Percentiles rank a stretch among this genome's conserved stretches.
Conservation (phyloP, 2,888 invertebrate species). For the Miltochrista miniata region DNA sequence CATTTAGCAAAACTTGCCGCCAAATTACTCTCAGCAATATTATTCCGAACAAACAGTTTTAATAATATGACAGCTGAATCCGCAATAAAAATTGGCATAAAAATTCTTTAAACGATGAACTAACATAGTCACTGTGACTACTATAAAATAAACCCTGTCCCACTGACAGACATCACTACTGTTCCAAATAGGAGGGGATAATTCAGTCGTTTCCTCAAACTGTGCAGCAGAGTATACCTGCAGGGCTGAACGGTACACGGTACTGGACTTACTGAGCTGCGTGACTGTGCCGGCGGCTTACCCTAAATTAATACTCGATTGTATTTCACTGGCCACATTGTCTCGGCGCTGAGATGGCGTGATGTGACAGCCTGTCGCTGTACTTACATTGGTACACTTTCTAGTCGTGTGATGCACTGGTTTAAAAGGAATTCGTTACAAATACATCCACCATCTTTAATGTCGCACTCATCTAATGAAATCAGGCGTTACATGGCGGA, state of each 20-base stretch:
- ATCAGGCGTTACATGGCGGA: too few relatives aligned
- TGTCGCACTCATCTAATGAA: constrained; percentile 27
- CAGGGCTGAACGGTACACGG: constrained; percentile 64
- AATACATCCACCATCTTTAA: constrained; percentile 34
- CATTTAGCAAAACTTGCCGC: too few relatives aligned
- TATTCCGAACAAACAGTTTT: too few relatives aligned
- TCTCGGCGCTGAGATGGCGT: constrained; percentile 55
- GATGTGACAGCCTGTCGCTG: constrained; percentile 53
- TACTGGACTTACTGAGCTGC: constrained; percentile 57
- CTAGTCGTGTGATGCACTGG: constrained; percentile 56
- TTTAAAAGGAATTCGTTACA: constrained; percentile 51
- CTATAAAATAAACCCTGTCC: constrained; percentile 32
- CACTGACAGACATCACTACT: constrained; percentile 57
- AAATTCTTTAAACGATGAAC: too few relatives aligned
- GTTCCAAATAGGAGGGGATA: constrained; percentile 54
- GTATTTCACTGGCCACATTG: constrained; percentile 61
- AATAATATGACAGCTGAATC: too few relatives aligned
- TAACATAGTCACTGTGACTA: too few relatives aligned
- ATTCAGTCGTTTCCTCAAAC: constrained; percentile 62
- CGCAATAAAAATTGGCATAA: too few relatives aligned
- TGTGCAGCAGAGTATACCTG: constrained; percentile 57
- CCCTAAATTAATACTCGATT: constrained; percentile 71
- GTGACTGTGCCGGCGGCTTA: constrained; percentile 70
- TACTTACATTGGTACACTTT: constrained; percentile 61
- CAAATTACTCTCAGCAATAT: too few relatives aligned